Percentiles rank a stretch among this genome's conserved stretches.
Evolutionary conservation across 2,113 vertebrate species (phyloP).

Genomic region (Stictonetta naevosa): DNA sequence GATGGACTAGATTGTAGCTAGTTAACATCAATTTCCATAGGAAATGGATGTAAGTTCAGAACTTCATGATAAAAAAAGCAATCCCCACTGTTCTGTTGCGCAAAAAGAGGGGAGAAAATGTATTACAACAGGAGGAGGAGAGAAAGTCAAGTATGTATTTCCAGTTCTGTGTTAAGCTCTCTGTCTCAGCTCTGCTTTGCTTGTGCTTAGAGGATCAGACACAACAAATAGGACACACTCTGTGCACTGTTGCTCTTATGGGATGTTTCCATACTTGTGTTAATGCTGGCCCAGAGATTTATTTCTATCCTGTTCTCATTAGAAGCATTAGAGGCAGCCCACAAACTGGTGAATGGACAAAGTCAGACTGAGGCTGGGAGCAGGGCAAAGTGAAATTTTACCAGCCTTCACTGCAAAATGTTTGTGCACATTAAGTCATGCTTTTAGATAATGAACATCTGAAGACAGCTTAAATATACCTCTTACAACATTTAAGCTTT

Average conservation of each 20-base stretch:
- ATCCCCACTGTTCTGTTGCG: neutral
- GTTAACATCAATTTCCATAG: neutral
- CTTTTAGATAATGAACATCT: neutral
- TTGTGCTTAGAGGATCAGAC: neutral
- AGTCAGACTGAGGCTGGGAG: neutral
- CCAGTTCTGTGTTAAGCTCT: neutral
- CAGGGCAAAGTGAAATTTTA: neutral
- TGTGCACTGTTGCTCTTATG: neutral
- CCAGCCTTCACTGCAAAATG: neutral
- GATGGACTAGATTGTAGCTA: neutral
- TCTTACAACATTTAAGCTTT: neutral
- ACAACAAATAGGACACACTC: fast-evolving
- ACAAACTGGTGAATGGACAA: neutral
- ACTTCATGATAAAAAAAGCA: neutral
- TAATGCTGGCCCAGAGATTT: neutral
- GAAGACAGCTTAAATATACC: neutral
- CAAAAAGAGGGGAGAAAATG: neutral
- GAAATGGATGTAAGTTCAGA: neutral
- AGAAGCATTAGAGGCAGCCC: neutral
- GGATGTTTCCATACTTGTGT: neutral
- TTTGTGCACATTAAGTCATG: neutral
- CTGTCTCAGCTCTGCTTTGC: neutral
- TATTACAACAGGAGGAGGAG: neutral
- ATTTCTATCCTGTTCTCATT: neutral
- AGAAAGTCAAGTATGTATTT: neutral